These are phyloP conservation scores for Neostethus bicornis DNA, from an alignment of 2,797 vertebrate genomes.

Conservation along the genomic window DNA sequence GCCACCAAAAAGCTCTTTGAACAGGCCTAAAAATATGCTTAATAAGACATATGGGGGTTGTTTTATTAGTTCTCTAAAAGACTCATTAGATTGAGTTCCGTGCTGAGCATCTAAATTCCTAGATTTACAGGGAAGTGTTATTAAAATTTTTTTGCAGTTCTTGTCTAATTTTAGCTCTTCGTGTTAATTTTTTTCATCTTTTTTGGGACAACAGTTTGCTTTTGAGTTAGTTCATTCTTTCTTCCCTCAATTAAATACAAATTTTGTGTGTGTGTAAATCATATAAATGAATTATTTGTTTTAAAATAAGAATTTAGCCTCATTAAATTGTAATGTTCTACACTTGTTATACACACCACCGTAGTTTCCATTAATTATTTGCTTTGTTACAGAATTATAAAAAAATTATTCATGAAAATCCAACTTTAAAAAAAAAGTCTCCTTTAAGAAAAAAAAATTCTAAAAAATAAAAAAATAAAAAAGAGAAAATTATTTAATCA, in stretches of 20 bases:
- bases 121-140: neutral
- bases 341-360: no score
- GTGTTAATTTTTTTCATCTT: neutral
- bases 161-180: neutral
- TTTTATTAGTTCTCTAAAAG: neutral
- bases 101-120: neutral
- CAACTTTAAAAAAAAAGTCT: no score
- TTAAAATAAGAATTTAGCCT: neutral
- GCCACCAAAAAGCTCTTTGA: slow-evolving; percentile 31
- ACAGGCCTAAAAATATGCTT: slow-evolving; percentile 1
- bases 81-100: neutral
- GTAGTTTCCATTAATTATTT: no score
- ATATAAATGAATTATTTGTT: neutral
- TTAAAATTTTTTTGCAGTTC: neutral
- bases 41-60: slow-evolving; percentile 1
- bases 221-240: neutral
- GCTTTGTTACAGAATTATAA: no score
- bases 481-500: no score
- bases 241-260: neutral
- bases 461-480: no score
- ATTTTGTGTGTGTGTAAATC: no score
- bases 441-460: no score
- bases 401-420: no score
- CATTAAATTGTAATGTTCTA: no score
- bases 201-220: neutral